phyloP scores from a whole-genome alignment of 2,797 vertebrate species.

The Tolypeutes matacus region DNA sequence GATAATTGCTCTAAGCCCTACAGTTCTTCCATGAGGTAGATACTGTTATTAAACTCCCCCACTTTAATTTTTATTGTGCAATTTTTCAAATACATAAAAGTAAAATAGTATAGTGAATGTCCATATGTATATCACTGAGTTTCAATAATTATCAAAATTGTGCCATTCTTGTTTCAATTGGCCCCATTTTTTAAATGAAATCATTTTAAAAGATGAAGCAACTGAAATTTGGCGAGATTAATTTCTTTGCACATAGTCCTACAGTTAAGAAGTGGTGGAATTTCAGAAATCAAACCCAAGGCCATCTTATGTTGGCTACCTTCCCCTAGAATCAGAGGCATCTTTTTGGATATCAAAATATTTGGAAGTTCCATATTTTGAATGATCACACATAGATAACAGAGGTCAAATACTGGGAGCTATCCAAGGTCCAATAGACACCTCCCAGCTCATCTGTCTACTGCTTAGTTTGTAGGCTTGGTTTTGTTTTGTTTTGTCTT shows the following conservation, averaged over 20 bases:
- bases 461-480: background rate
- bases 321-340: background rate
- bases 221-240: background rate
- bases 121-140: background rate
- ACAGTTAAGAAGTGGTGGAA: background rate
- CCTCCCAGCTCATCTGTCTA: background rate
- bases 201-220: background rate
- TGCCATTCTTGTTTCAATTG: slow-evolving; percentile 10
- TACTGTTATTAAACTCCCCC: slow-evolving; percentile 43
- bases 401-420: background rate
- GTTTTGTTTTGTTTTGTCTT: no score
- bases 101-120: background rate
- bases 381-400: background rate
- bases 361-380: background rate
- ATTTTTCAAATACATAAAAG: background rate
- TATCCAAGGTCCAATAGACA: background rate
- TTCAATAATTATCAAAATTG: background rate
- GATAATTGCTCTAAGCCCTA: slow-evolving; percentile 36
- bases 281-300: slow-evolving; percentile 2
- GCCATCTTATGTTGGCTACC: background rate
- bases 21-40: background rate
- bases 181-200: slow-evolving; percentile 14
- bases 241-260: background rate
- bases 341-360: background rate
- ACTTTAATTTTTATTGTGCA: slow-evolving; percentile 25